Percentiles rank a stretch among this genome's conserved stretches.
These are phyloP conservation scores for Pollicipes pollicipes DNA, from an alignment of 1,140 invertebrate genomes.

Conservation along the genomic window DNA sequence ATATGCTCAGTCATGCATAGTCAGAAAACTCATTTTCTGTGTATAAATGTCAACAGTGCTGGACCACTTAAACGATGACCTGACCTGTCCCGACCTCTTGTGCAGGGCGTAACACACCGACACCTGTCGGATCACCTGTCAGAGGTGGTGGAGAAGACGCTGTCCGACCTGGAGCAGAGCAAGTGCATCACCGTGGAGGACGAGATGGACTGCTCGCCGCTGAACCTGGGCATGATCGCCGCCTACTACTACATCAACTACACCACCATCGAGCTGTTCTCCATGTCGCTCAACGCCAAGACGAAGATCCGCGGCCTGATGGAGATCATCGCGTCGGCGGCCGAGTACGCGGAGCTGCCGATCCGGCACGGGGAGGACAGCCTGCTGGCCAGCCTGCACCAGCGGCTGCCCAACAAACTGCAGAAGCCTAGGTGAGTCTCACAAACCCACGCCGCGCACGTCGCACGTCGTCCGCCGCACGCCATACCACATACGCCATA, in stretches of 20 bases:
- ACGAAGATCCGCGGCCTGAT: constrained; percentile 92
- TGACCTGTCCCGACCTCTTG: too few relatives aligned
- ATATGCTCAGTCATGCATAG: too few relatives aligned
- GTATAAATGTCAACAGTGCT: too few relatives aligned
- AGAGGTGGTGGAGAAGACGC: constrained; percentile 89
- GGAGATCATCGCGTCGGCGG: constrained; percentile 94
- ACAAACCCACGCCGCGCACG: too few relatives aligned
- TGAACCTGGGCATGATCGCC: constrained; percentile 99
- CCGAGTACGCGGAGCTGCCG: constrained; percentile 86
- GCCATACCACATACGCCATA: too few relatives aligned
- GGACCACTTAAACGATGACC: too few relatives aligned
- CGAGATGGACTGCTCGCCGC: constrained; percentile 85
- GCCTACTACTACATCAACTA: constrained; percentile 99
- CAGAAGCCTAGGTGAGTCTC: constrained; percentile 21
- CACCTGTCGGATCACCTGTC: constrained; percentile 97
- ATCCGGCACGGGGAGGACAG: constrained; percentile 90
- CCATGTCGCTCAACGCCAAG: constrained; percentile 86
- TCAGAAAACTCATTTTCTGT: too few relatives aligned
- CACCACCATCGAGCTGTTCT: constrained; percentile 96
- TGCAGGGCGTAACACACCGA: constrained; percentile 70
- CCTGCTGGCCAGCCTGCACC: constrained; percentile 60
- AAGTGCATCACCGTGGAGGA: constrained; percentile 97
- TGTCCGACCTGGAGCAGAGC: constrained; percentile 87
- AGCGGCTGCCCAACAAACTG: constrained; percentile 59
- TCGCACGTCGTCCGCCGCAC: too few relatives aligned